Conservation (phyloP, 64 coral and sea anemone genomes). For the Montipora foliosa region DNA sequence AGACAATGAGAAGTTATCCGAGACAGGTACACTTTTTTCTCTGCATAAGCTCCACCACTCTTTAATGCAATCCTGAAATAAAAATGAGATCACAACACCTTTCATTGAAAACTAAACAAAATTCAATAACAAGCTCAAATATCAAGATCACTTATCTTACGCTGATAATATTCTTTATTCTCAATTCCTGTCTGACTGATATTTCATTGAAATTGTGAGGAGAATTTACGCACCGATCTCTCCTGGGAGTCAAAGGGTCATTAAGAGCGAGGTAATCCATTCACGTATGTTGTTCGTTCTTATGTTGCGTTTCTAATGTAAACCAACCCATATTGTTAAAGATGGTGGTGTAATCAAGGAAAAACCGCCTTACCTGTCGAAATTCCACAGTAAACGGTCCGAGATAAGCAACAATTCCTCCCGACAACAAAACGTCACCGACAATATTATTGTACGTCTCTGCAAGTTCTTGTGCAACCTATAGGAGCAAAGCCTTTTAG, state of each 20-base stretch:
- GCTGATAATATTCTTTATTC: too few species aligned
- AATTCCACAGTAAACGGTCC: slow-evolving; percentile 95
- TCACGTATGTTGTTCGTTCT: too few species aligned
- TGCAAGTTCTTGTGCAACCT: slow-evolving; percentile 89
- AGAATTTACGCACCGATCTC: too few species aligned
- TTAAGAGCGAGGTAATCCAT: too few species aligned
- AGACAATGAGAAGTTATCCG: slow-evolving; percentile 88
- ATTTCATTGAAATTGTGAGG: too few species aligned
- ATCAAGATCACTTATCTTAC: too few species aligned
- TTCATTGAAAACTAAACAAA: background rate
- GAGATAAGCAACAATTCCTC: slow-evolving; percentile 95
- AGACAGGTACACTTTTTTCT: slow-evolving; percentile 90
- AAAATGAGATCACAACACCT: background rate
- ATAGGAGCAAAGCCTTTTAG: background rate
- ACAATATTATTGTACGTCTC: slow-evolving; percentile 94
- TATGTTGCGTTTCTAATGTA: too few species aligned
- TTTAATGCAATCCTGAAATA: slow-evolving; percentile 83
- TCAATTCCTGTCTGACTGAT: too few species aligned
- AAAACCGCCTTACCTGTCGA: slow-evolving; percentile 65
- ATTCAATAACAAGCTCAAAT: too few species aligned
- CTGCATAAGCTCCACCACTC: slow-evolving; percentile 92
- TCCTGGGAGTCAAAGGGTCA: too few species aligned
- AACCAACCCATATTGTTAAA: too few species aligned
- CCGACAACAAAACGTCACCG: slow-evolving; percentile 92
- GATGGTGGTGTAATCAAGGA: background rate